These are phyloP conservation scores for Progne subis DNA, from an alignment of 2,113 vertebrate genomes.

Conservation along the genomic window DNA sequence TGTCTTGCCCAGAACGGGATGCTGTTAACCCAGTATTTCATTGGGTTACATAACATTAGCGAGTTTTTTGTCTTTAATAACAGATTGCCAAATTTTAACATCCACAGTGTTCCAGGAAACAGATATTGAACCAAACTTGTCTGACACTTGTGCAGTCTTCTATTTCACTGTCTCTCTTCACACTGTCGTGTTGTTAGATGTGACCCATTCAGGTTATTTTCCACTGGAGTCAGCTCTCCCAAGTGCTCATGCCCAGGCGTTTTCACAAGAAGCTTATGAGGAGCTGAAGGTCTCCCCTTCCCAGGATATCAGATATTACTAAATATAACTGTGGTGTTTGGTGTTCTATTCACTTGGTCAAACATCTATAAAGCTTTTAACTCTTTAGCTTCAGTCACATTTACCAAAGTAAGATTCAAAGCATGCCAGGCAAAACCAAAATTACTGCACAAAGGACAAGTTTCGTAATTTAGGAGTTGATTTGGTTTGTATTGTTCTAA, in stretches of 20 bases:
- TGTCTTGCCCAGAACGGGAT: conserved; percentile 47
- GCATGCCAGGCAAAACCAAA: not conserved
- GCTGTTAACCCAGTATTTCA: conserved; percentile 52
- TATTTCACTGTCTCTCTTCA: not conserved
- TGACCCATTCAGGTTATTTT: not conserved
- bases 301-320: not conserved
- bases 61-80: conserved; percentile 54
- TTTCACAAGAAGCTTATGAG: not conserved
- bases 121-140: conserved; percentile 14
- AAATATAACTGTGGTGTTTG: not conserved
- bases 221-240: not conserved
- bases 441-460: fast-evolving
- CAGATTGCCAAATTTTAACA: conserved; percentile 39
- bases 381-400: not conserved
- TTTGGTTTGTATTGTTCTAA: not conserved
- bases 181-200: not conserved
- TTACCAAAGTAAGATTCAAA: not conserved
- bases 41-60: conserved; percentile 47
- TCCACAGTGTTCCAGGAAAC: not conserved
- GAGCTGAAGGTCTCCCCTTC: not conserved
- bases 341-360: not conserved
- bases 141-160: conserved; percentile 7
- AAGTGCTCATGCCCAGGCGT: not conserved
- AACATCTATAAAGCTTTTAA: not conserved
- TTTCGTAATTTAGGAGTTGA: not conserved